These are phyloP conservation scores for Neomicropteryx cornuta DNA, from an alignment of 1,140 invertebrate species.

Conservation along the genomic window DNA sequence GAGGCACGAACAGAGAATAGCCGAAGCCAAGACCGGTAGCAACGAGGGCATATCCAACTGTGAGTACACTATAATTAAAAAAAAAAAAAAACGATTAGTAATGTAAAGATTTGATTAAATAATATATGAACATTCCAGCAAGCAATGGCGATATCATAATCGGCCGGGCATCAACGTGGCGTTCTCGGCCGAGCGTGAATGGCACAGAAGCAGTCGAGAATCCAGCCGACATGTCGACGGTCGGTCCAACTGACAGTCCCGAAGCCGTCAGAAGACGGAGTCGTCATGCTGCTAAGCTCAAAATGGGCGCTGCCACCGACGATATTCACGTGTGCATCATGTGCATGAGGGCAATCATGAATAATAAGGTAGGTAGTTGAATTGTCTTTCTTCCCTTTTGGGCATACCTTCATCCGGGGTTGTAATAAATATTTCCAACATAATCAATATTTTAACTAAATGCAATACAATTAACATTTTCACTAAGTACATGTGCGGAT, in stretches of 20 bases:
- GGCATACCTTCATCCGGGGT: background rate
- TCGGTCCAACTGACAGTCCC: slow-evolving; percentile 24
- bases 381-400: slow-evolving; percentile 1
- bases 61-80: too few relatives aligned
- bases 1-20: slow-evolving; percentile 71
- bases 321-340: slow-evolving; percentile 99
- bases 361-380: slow-evolving; percentile 78
- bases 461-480: too few relatives aligned
- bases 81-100: slow-evolving; percentile 27
- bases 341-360: slow-evolving; percentile 99
- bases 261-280: slow-evolving; percentile 47
- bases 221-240: slow-evolving; percentile 5
- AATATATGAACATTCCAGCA: slow-evolving; percentile 8
- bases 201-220: too few relatives aligned
- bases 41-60: slow-evolving; percentile 42
- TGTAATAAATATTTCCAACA: background rate
- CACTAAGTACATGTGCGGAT: too few relatives aligned
- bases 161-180: slow-evolving; percentile 15
- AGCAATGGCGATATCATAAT: slow-evolving; percentile 3
- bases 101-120: slow-evolving; percentile 9
- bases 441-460: too few relatives aligned
- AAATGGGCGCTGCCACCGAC: slow-evolving; percentile 96
- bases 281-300: slow-evolving; percentile 77
- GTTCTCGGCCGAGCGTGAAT: slow-evolving; percentile 24
- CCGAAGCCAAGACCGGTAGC: slow-evolving; percentile 59